Conservation (phyloP, 2,888 invertebrate genomes). For the Mythimna albipuncta region DNA sequence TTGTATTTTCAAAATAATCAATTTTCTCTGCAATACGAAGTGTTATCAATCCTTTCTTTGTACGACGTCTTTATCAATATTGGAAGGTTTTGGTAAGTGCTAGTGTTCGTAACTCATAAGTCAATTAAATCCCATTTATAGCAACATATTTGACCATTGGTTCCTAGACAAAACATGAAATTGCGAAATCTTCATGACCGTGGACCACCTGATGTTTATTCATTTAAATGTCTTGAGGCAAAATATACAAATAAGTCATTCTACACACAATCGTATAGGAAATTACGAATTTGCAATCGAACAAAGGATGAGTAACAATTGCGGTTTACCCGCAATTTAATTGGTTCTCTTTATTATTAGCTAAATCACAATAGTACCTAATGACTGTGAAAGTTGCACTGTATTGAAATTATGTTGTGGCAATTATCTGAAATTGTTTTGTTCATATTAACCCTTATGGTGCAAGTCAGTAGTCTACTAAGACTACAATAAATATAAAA, state of each 20-base stretch:
- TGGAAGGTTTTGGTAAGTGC: slow-evolving; percentile 51
- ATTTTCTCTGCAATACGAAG: slow-evolving; percentile 51
- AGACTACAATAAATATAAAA: neutral
- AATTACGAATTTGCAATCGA: slow-evolving; percentile 13
- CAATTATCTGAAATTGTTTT: neutral
- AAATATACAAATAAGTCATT: neutral
- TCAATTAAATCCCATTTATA: slow-evolving; percentile 6
- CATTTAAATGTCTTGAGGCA: neutral
- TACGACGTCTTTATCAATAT: slow-evolving; percentile 10
- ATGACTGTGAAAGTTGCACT: no score
- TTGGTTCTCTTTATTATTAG: neutral
- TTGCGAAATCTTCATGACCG: slow-evolving; percentile 36
- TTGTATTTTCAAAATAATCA: slow-evolving; percentile 50
- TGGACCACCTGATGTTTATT: slow-evolving; percentile 22
- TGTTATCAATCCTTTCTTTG: slow-evolving; percentile 39
- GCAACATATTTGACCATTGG: slow-evolving; percentile 13
- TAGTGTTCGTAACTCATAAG: neutral
- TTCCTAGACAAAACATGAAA: slow-evolving; percentile 33
- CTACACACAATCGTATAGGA: neutral
- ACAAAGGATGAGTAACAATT: slow-evolving; percentile 41
- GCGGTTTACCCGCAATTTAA: slow-evolving; percentile 45
- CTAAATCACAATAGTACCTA: neutral
- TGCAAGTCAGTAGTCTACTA: neutral
- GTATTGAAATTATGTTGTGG: neutral
- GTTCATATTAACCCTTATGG: neutral